These are phyloP conservation scores for Diorhabda elongata DNA, from an alignment of 1,140 invertebrate genomes.

Conservation along the genomic window DNA sequence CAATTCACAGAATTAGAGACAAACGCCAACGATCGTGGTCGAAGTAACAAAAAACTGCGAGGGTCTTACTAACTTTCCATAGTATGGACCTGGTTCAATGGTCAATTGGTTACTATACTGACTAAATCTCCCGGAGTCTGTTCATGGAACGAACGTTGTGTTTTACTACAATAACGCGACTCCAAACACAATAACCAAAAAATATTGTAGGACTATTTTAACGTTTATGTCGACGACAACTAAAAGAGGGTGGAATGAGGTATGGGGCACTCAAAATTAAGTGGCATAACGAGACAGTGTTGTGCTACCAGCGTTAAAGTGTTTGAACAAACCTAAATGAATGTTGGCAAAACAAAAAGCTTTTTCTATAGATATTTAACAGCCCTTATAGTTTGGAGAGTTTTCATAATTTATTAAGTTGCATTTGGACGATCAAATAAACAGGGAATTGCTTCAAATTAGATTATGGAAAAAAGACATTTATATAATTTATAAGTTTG, in stretches of 20 bases:
- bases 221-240: conserved; percentile 2
- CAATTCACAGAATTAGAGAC: too few relatives aligned
- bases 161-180: too few relatives aligned
- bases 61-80: too few relatives aligned
- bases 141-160: too few relatives aligned
- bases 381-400: conserved; percentile 10
- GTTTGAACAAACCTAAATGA: conserved; percentile 14
- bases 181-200: neutral
- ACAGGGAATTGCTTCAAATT: neutral
- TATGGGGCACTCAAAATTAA: conserved; percentile 12
- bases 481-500: too few relatives aligned
- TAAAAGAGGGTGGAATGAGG: conserved; percentile 7
- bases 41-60: too few relatives aligned
- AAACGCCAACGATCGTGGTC: too few relatives aligned
- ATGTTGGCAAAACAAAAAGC: conserved; percentile 19
- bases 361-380: conserved; percentile 13
- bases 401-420: conserved; percentile 13
- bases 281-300: conserved; percentile 14
- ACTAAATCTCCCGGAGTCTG: too few relatives aligned
- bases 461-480: too few relatives aligned
- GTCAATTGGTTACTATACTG: too few relatives aligned
- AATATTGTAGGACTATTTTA: conserved; percentile 1
- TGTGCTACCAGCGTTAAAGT: conserved; percentile 11
- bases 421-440: conserved; percentile 5
- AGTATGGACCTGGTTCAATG: too few relatives aligned